Evolutionary conservation across 2,888 invertebrate species (phyloP).

Genomic region (Shargacucullia verbasci): DNA sequence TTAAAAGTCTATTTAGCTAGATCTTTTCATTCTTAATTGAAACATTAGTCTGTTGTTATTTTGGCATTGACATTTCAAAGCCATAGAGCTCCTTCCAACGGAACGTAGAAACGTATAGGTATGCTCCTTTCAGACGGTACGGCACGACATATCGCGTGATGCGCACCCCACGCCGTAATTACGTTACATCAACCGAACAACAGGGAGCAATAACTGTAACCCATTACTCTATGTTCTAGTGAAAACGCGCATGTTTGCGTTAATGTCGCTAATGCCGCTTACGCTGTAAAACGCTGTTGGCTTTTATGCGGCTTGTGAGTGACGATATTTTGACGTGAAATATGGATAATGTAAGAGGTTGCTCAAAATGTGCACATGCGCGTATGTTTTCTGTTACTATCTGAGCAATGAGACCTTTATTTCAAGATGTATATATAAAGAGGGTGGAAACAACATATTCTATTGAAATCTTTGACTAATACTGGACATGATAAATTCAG

Average conservation of each 20-base stretch:
- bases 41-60: slow-evolving; percentile 4
- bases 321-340: slow-evolving; percentile 40
- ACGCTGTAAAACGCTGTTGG: slow-evolving; percentile 50
- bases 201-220: slow-evolving; percentile 72
- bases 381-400: too few relatives aligned
- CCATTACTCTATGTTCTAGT: slow-evolving; percentile 63
- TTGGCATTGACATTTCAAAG: slow-evolving; percentile 22
- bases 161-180: slow-evolving; percentile 66
- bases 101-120: slow-evolving; percentile 10
- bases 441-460: too few relatives aligned
- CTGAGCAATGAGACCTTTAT: too few relatives aligned
- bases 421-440: too few relatives aligned
- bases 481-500: too few relatives aligned
- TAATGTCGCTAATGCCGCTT: slow-evolving; percentile 63
- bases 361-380: slow-evolving; percentile 20
- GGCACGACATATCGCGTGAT: slow-evolving; percentile 73
- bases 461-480: too few relatives aligned
- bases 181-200: slow-evolving; percentile 72
- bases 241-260: slow-evolving; percentile 65
- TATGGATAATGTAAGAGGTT: slow-evolving; percentile 35
- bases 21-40: slow-evolving; percentile 6
- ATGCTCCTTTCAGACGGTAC: slow-evolving; percentile 20
- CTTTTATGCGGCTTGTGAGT: slow-evolving; percentile 46
- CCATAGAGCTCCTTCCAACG: slow-evolving; percentile 3
- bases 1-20: slow-evolving; percentile 2